Conservation (phyloP, 2,888 invertebrate species). For the Cantharis rufa region DNA sequence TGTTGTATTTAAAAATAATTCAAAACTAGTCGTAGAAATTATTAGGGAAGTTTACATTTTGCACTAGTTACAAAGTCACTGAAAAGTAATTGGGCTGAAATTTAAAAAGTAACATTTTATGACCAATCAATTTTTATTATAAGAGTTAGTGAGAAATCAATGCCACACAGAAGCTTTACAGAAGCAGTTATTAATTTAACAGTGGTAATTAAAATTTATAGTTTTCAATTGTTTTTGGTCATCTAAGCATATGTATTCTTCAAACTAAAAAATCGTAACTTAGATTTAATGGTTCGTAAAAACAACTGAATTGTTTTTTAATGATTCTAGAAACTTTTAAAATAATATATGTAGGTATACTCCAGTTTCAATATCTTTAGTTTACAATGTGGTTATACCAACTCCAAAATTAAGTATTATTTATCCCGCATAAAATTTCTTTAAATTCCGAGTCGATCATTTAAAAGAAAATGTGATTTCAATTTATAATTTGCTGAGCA, state of each 20-base stretch:
- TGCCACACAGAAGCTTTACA: background rate
- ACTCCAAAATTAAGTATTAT: no score
- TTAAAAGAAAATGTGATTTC: no score
- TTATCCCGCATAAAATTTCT: no score
- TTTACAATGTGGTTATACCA: background rate
- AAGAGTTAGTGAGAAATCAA: background rate
- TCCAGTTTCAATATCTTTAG: background rate
- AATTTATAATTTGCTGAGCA: no score
- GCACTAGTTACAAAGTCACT: no score
- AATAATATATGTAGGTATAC: background rate
- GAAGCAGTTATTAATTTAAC: background rate
- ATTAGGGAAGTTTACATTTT: no score
- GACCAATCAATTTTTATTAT: background rate
- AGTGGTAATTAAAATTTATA: background rate
- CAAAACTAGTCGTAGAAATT: no score
- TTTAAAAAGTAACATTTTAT: background rate
- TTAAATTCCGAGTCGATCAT: no score
- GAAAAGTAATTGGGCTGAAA: no score
- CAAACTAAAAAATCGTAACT: background rate
- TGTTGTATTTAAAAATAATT: no score
- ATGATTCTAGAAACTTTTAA: background rate
- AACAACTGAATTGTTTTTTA: background rate
- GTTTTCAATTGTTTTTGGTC: background rate
- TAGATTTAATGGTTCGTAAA: background rate
- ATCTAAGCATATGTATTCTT: background rate